Conservation (phyloP, 2,888 invertebrate genomes). For the Lycocerus yunnanus region DNA sequence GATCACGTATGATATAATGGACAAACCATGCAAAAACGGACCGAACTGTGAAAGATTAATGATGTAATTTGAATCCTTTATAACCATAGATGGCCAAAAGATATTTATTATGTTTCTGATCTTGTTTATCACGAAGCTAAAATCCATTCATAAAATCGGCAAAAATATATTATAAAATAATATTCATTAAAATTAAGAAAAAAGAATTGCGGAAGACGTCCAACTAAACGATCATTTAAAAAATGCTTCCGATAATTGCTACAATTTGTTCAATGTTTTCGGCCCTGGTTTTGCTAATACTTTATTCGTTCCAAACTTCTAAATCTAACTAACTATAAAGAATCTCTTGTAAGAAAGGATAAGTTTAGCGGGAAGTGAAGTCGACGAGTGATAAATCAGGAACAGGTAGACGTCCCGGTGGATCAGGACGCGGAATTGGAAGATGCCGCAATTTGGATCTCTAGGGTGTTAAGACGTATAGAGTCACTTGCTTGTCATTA, state of each 20-base stretch:
- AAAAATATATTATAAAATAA: background rate
- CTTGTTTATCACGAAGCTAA: constrained; percentile 19
- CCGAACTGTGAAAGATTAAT: constrained; percentile 53
- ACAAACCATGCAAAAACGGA: constrained; percentile 53
- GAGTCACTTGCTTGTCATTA: constrained; percentile 40
- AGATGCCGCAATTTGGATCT: constrained; percentile 49
- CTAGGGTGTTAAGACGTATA: constrained; percentile 52
- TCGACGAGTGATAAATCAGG: constrained; percentile 57
- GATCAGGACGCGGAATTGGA: constrained; percentile 52
- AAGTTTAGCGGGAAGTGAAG: constrained; percentile 54
- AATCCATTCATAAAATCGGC: constrained; percentile 4
- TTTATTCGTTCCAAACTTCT: constrained; percentile 52
- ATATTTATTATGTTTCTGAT: constrained; percentile 20
- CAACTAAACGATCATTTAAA: background rate
- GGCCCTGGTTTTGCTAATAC: constrained; percentile 45
- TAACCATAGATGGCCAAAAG: constrained; percentile 25
- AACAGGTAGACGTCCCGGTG: constrained; percentile 54
- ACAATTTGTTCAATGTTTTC: constrained; percentile 32
- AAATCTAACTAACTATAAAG: constrained; percentile 56
- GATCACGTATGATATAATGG: constrained; percentile 54
- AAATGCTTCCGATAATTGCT: constrained; percentile 26
- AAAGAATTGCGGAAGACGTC: constrained; percentile 3
- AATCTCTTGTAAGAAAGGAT: constrained; percentile 53
- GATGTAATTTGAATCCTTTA: constrained; percentile 55
- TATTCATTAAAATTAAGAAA: background rate